Conservation (phyloP, 2,113 vertebrate species). For the Salvelinus sp. region DNA sequence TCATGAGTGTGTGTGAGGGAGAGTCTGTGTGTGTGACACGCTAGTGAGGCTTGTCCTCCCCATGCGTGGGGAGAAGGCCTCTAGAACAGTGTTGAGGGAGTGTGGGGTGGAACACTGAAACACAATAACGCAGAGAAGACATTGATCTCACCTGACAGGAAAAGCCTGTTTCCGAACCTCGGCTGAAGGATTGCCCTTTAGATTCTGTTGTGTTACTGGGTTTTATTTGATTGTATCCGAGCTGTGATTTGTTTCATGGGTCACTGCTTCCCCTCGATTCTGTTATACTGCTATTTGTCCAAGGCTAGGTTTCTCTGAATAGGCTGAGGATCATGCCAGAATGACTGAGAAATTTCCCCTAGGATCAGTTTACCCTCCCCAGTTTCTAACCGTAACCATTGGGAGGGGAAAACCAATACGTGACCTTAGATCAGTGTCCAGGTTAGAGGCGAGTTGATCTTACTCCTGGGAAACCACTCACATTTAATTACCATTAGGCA, state of each 20-base stretch:
- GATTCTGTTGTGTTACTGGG: background rate
- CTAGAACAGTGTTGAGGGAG: conserved; percentile 7
- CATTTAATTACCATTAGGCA: background rate
- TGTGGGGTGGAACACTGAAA: background rate
- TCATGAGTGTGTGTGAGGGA: background rate
- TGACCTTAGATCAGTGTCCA: too few species aligned
- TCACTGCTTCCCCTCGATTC: too few species aligned
- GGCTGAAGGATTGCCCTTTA: background rate
- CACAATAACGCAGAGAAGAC: background rate
- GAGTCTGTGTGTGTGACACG: too few species aligned
- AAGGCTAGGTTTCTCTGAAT: background rate
- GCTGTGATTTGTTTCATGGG: too few species aligned
- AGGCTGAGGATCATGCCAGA: too few species aligned
- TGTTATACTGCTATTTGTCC: background rate
- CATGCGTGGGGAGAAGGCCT: background rate
- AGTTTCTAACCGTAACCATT: too few species aligned
- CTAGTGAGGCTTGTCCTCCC: too few species aligned
- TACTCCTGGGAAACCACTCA: background rate
- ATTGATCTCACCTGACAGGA: conserved; percentile 21
- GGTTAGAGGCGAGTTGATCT: too few species aligned
- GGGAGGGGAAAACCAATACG: too few species aligned
- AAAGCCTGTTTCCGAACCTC: conserved; percentile 23
- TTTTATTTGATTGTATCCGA: too few species aligned
- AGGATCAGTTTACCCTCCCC: too few species aligned
- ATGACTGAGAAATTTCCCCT: too few species aligned